Evolutionary conservation across 2,888 invertebrate genomes (phyloP).

Genomic region (Volucella zonaria): DNA sequence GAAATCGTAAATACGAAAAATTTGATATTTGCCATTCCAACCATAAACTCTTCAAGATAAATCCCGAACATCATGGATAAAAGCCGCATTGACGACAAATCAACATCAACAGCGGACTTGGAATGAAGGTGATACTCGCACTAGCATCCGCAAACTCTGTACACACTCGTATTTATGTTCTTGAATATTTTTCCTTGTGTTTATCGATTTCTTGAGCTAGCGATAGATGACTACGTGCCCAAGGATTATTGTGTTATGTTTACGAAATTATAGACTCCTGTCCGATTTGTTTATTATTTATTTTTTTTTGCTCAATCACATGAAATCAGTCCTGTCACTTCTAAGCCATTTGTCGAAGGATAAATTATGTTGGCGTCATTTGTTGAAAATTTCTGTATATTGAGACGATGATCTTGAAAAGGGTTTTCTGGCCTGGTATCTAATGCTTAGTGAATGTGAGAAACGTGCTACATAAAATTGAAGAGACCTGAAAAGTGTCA

Average conservation of each 20-base stretch:
- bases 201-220: slow-evolving; percentile 19
- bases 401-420: not conserved
- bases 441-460: not conserved
- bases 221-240: not conserved
- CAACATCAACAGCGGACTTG: slow-evolving; percentile 12
- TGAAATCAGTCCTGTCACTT: not conserved
- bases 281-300: not conserved
- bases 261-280: slow-evolving; percentile 9
- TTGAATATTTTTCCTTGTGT: not conserved
- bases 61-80: slow-evolving; percentile 31
- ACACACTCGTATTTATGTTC: not conserved
- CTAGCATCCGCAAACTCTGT: not conserved
- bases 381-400: slow-evolving; percentile 5
- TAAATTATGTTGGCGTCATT: not conserved
- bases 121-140: not conserved
- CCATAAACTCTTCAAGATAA: slow-evolving; percentile 6
- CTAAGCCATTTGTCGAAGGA: slow-evolving; percentile 1
- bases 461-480: slow-evolving; percentile 21
- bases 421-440: not conserved
- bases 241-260: slow-evolving; percentile 28
- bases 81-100: slow-evolving; percentile 13
- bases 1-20: slow-evolving; percentile 7
- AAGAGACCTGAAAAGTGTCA: slow-evolving; percentile 15
- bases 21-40: not conserved
- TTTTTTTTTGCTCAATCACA: not conserved